A percentile compares a stretch with the other conserved stretches of the same genome.
Conservation (phyloP, 2,113 vertebrate species). For the Nothocercus julius region DNA sequence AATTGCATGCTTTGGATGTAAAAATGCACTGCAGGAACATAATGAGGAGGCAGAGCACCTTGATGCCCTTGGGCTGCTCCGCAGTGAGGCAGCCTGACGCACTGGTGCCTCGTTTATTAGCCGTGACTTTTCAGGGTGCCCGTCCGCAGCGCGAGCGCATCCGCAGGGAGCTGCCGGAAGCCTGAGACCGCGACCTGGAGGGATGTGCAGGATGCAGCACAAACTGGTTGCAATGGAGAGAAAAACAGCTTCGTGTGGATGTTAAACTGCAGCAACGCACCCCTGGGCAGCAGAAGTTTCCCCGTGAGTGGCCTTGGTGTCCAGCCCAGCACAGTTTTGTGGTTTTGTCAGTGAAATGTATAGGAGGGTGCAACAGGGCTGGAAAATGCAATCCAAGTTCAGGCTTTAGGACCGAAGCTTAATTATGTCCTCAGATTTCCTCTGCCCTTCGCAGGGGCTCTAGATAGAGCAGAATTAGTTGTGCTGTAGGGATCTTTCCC, state of each 20-base stretch:
- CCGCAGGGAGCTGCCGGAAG: background rate
- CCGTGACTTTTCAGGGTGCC: background rate
- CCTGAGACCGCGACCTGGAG: too few relatives aligned
- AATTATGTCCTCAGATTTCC: constrained; percentile 34
- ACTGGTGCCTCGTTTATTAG: background rate
- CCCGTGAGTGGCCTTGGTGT: accelerated
- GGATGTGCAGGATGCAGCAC: too few relatives aligned
- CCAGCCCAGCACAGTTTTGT: accelerated
- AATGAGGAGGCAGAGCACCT: background rate
- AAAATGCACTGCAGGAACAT: background rate
- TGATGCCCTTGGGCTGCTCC: accelerated
- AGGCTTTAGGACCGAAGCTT: constrained; percentile 5
- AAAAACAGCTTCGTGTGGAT: too few relatives aligned
- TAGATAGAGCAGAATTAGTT: constrained; percentile 8
- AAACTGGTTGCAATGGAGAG: too few relatives aligned
- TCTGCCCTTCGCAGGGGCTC: background rate
- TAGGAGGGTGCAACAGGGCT: background rate
- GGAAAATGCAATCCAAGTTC: background rate
- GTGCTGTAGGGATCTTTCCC: background rate
- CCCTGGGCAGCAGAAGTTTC: accelerated
- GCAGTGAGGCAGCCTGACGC: background rate
- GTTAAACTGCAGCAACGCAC: too few relatives aligned
- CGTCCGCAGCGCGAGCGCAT: accelerated
- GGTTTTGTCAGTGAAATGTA: background rate
- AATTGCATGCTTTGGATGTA: background rate